phyloP scores from a whole-genome alignment of 2,888 invertebrate species.

The Tillus elongatus region DNA sequence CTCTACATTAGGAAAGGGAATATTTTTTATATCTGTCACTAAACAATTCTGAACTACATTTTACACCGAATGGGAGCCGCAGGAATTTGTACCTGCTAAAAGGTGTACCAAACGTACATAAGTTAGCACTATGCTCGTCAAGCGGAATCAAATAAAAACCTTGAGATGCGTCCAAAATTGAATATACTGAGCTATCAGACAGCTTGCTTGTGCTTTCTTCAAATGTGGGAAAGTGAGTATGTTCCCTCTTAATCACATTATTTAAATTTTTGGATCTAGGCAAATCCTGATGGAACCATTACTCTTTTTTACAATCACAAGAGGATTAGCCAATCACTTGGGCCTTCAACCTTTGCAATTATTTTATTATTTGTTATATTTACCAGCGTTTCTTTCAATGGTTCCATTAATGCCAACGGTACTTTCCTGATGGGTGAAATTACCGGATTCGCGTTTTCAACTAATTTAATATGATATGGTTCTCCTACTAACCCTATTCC shows the following conservation, averaged over 20 bases:
- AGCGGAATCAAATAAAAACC: constrained; percentile 23
- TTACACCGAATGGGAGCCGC: constrained; percentile 24
- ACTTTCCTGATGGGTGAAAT: constrained; percentile 6
- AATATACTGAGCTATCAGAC: constrained; percentile 22
- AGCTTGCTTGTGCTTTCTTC: constrained; percentile 27
- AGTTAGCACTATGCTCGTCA: constrained; percentile 21
- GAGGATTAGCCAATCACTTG: constrained; percentile 15
- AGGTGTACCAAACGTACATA: constrained; percentile 26
- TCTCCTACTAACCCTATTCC: constrained; percentile 8
- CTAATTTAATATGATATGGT: constrained; percentile 4
- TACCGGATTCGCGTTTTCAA: background rate
- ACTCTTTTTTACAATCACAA: constrained; percentile 18
- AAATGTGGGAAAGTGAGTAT: constrained; percentile 21
- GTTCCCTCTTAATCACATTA: constrained; percentile 21
- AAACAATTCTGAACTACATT: constrained; percentile 24
- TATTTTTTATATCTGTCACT: constrained; percentile 11
- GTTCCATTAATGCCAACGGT: constrained; percentile 5
- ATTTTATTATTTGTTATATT: background rate
- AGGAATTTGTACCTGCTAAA: constrained; percentile 26
- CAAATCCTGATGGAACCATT: constrained; percentile 24
- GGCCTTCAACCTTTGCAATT: constrained; percentile 11
- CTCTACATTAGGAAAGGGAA: background rate
- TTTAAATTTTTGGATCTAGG: constrained; percentile 29
- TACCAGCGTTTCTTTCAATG: background rate
- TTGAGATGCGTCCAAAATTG: constrained; percentile 24